Conservation (phyloP, 2,888 invertebrate genomes). For the Tetheella fluctuosa region DNA sequence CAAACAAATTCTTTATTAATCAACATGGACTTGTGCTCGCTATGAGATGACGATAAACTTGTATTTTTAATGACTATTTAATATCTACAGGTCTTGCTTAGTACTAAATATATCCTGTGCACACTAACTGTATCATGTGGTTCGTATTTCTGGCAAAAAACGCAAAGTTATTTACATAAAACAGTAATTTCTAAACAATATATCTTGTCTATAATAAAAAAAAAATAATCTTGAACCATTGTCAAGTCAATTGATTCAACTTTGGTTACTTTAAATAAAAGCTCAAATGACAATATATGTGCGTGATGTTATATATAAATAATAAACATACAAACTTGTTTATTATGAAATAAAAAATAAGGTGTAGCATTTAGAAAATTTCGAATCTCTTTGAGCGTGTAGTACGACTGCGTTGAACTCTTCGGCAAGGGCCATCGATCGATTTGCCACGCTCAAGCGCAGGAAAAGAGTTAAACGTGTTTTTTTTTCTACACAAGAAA, state of each 20-base stretch:
- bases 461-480: constrained; percentile 56
- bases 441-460: constrained; percentile 68
- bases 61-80: not conserved
- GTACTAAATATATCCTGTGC: not conserved
- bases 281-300: not conserved
- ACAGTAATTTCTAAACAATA: not conserved
- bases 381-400: not conserved
- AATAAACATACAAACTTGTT: not conserved
- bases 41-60: not conserved
- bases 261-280: not conserved
- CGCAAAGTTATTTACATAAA: not conserved
- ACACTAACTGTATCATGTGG: not conserved
- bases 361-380: not conserved
- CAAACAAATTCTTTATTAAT: constrained; percentile 9
- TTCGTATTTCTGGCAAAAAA: not conserved
- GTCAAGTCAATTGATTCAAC: not conserved
- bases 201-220: no score
- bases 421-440: constrained; percentile 73
- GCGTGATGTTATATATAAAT: no score
- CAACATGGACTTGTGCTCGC: not conserved
- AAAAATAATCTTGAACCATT: not conserved
- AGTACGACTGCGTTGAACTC: constrained; percentile 68
- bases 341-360: not conserved
- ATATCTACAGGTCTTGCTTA: not conserved
- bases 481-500: constrained; percentile 39